Base-by-base conservation (phyloP, 2,797 vertebrate genomes). In the Novumbra hubbsi region DNA sequence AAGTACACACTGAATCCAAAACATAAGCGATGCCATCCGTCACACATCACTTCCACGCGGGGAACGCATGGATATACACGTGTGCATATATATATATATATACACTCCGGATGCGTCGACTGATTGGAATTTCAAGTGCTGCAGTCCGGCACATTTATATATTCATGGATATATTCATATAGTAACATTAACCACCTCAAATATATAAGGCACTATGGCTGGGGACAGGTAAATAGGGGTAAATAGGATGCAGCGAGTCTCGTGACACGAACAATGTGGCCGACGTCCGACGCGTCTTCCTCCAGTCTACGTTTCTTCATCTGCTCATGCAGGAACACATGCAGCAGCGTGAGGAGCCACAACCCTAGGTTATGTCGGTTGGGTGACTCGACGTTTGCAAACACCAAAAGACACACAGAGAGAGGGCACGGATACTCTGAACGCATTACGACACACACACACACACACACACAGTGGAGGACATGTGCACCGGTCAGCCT, bases 131-230 rank as follows among this genome's bases (percentile, higher is more conserved):
- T 96, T 95, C 96, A 98, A 99, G 96, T 99, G 96, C 96, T 97
- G 96, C 95, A 97, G 96, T 96, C 96, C 96, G 95, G 94, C 94
- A 98, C 96, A 95, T 95, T 94, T 94, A 96, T 95, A 93, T 92
- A 92, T 87, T 89, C 88, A 92, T 94, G 94, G 86, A 91, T 91
- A 93, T 93, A 92, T 88, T 91, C 87, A 96, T 96, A 96, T 96
- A 97, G 93, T 96, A 97, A 99, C 96, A 96, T 96, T 93, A 97
- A 98, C 96, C 96, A 98, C 96, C 95, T 98, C 96, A 94, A 96
- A 98, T 99, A 98, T 97, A 97, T 99, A 99, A 99, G 98, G 98
- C 98, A 99, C 98, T 98, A 98, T 97, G 97, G 98, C 96, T 98
- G 95, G 96, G 92, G 96, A 98, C 96, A 90, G 92, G 95, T 96